Evolutionary conservation across 2,888 invertebrate genomes (phyloP), one percentile per base, ranked within the genome.

Genomic region (Orchestes rusci): DNA sequence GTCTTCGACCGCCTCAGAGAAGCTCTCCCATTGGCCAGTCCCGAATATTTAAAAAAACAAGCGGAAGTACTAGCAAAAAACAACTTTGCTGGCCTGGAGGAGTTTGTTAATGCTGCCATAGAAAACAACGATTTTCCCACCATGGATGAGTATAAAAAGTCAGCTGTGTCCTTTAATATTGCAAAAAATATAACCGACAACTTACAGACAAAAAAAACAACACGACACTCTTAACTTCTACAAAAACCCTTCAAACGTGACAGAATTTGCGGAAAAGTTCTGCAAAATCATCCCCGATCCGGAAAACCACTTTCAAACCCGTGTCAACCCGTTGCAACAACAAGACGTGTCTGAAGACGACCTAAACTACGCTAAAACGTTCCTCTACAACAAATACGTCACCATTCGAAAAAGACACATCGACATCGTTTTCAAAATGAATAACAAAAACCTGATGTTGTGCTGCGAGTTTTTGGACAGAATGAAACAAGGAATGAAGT

Each of bases 111-210:
- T 36, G 43, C 57, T 34, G 60, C 63, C 16, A 41, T 65, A 5
- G 63, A 63, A 27, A 59, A 59, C 4, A 54, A 58, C 39, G 59
- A 64, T 46, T 67, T 62, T 56, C 67, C 67, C 27, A 62, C 64
- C 1, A 60, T 62, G 57, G 57, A 62, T 31, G 62, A 66, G n/a
- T 67, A 66, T 56, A 44, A 63, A 30, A 63, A 61, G 65, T 64
- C 57, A 53, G 56, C 56, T 50, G 53, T 44, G 12, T 35, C 16
- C 15, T 8, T 4, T 30, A 16, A 8, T 16, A 32, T 37, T 40
- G 34, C 32, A 32, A 12, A 20, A 10, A 16, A 33, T 23, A 32
- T 19, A 37, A 31, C 39, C 27, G 7, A 2, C 2, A 3, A 45
- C 40, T 55, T 56, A 20, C 35, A 64, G 64, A 42, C 48, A 50